These are phyloP conservation scores for Heliconius himera DNA, from an alignment of 1,140 invertebrate genomes.

Conservation along the genomic window DNA sequence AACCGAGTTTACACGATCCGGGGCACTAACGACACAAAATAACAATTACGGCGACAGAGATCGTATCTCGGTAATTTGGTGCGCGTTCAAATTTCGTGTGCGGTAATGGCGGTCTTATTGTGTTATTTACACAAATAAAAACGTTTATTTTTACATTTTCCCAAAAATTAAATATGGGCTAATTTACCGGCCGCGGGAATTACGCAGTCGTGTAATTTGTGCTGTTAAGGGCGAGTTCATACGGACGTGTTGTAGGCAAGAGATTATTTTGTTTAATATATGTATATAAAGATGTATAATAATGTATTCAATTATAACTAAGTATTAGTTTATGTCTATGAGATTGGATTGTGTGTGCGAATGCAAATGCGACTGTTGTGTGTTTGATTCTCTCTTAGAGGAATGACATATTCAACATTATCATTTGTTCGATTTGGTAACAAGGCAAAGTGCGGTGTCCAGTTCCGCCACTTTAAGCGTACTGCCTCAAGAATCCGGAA, in stretches of 20 bases:
- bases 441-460: no score
- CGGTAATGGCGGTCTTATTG: constrained; percentile 76
- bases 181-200: constrained; percentile 67
- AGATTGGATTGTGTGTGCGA: no score
- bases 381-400: no score
- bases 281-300: neutral
- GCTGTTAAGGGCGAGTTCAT: constrained; percentile 28
- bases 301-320: neutral
- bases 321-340: no score
- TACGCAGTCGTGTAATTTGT: constrained; percentile 59
- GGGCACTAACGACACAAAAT: constrained; percentile 75
- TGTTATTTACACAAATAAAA: constrained; percentile 82
- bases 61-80: constrained; percentile 75
- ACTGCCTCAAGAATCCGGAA: no score
- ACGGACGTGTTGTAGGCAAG: neutral
- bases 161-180: constrained; percentile 80
- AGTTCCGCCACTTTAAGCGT: no score
- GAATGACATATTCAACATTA: no score
- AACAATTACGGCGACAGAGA: constrained; percentile 77
- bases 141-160: constrained; percentile 81
- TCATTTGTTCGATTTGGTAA: no score
- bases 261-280: neutral
- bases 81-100: constrained; percentile 67
- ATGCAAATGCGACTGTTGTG: no score
- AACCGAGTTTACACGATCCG: constrained; percentile 77